Evolutionary conservation across 2,113 vertebrate species (phyloP), one percentile per base, ranked within the genome.

Genomic region (Mionectes macconnelli): DNA sequence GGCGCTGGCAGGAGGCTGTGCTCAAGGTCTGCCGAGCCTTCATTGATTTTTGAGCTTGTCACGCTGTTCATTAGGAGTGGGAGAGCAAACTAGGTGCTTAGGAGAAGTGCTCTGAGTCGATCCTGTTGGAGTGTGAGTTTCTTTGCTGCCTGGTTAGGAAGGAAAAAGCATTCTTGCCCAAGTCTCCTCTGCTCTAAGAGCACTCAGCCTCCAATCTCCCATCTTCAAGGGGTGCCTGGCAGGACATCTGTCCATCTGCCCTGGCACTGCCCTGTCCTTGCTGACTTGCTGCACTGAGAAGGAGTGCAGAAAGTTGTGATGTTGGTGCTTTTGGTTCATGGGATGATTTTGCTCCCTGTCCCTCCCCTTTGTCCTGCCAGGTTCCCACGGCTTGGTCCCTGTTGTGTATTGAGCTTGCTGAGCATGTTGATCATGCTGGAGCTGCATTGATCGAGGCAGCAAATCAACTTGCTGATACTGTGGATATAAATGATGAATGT

Each of bases 11-110:
- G 16, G 91, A 77, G 92, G 57, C 84, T 40, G 80, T 37, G 31
- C 91, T 68, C 70, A 15, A 73, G 68, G 24, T 42, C 91, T 2
- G 2, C 76, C 1, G 28, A 75, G 70, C 62, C 90, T 75, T 89
- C 96, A 87, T 96, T 85, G 96, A 97, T 95, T 94, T 91, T 89
- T 85, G 12, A 85, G 85, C 93, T 93, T 60, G 78, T 97, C 92
- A 56, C 4, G 10, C 67, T 49, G 69, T 35, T 97, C 85, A 68
- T 93, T 96, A 95, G 79, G 57, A 76, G 55, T 56, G 52, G 77
- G 82, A 93, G 84, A 72, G 79, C 14, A 7, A 84, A 87, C 18
- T 18, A 89, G 87, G 82, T 69, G 76, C 80, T 80, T 77, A 83
- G 89, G 67, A 76, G 73, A 57, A 96, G 55, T 39, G 52, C 45